phyloP scores from a whole-genome alignment of 2,113 vertebrate genomes.

The Taurulus bubalis region DNA sequence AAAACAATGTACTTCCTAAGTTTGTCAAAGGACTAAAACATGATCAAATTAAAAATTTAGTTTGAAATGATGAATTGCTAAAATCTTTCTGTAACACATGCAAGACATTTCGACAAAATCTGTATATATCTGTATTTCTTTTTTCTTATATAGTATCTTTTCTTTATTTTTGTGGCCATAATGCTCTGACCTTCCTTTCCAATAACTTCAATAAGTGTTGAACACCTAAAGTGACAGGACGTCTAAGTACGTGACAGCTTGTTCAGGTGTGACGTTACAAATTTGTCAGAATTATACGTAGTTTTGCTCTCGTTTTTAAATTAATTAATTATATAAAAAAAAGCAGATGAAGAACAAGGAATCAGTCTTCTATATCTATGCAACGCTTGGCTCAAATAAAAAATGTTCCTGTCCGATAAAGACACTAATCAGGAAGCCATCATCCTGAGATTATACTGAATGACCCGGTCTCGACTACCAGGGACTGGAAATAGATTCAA shows the following conservation, averaged over 20 bases:
- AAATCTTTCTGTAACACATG: background rate
- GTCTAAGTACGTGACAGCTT: background rate
- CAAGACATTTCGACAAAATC: background rate
- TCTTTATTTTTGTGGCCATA: background rate
- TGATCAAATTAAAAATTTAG: background rate
- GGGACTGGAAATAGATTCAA: conserved; percentile 3
- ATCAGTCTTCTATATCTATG: background rate
- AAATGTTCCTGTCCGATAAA: background rate
- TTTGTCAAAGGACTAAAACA: background rate
- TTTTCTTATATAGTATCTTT: background rate
- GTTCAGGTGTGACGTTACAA: background rate
- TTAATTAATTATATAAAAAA: background rate
- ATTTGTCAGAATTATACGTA: background rate
- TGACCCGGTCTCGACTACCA: background rate
- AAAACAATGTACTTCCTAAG: background rate
- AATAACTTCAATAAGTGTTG: too few species aligned
- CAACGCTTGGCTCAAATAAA: background rate
- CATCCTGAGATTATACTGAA: background rate
- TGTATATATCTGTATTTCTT: background rate
- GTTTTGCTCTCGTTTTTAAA: background rate
- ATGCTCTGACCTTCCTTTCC: too few species aligned
- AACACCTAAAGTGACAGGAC: background rate
- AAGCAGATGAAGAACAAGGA: background rate
- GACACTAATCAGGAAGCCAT: background rate
- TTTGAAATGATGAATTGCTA: background rate